Evolutionary conservation across 2,888 invertebrate species (phyloP).

Genomic region (Julus scanicus): DNA sequence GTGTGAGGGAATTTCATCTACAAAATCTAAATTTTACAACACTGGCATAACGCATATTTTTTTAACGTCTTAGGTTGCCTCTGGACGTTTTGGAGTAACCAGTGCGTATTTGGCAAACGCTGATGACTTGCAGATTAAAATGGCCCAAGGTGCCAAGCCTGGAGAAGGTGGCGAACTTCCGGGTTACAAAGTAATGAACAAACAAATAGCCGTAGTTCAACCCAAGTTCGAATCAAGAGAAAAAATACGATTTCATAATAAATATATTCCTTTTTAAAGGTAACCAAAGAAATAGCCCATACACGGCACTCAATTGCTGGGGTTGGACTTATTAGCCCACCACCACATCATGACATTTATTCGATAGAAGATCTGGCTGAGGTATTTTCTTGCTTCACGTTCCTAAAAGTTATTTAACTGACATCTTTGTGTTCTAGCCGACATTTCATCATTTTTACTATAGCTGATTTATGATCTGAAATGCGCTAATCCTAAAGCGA

Average conservation of each 20-base stretch:
- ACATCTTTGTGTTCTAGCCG: neutral
- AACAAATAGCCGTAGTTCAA: neutral
- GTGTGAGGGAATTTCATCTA: neutral
- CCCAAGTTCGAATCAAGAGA: neutral
- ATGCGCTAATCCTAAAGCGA: conserved; percentile 93
- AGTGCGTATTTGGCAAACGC: conserved; percentile 97
- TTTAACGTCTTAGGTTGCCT: conserved; percentile 78
- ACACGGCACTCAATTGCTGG: conserved; percentile 96
- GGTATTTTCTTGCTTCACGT: conserved; percentile 62
- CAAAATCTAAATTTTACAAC: neutral
- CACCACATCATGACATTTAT: conserved; percentile 99
- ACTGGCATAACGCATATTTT: neutral
- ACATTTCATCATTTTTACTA: conserved; percentile 38
- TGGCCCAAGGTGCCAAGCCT: conserved; percentile 99
- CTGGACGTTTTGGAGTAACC: conserved; percentile 98
- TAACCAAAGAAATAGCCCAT: conserved; percentile 92
- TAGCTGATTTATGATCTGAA: conserved; percentile 95
- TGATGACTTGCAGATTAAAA: conserved; percentile 98
- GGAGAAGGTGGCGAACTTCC: conserved; percentile 99
- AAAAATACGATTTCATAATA: neutral
- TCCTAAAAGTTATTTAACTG: neutral
- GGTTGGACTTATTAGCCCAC: conserved; percentile 97
- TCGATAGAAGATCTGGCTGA: conserved; percentile 99
- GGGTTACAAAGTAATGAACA: conserved; percentile 75
- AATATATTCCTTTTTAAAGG: conserved; percentile 70